Evolutionary conservation across 2,888 invertebrate species (phyloP).

Genomic region (Andrena haemorrhoa): DNA sequence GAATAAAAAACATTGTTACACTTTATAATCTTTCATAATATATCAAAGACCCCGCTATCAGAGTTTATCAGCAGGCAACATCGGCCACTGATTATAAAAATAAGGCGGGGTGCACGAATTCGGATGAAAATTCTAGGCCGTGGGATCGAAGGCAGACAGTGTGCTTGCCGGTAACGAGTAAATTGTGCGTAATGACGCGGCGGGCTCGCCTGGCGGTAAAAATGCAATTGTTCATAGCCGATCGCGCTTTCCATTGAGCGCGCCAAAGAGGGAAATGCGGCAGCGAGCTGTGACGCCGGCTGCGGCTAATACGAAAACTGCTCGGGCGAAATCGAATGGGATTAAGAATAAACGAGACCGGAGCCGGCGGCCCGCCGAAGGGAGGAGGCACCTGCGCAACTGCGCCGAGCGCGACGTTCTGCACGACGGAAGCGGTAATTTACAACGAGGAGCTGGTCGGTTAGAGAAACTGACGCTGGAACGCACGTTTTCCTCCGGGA

Average conservation of each 20-base stretch:
- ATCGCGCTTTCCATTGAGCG: constrained; percentile 29
- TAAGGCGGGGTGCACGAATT: too few relatives aligned
- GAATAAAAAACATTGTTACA: too few relatives aligned
- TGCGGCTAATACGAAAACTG: background rate
- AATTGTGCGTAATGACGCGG: background rate
- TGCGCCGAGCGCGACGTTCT: background rate
- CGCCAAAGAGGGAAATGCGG: constrained; percentile 15
- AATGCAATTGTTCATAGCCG: constrained; percentile 29
- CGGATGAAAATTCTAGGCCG: too few relatives aligned
- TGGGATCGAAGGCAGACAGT: too few relatives aligned
- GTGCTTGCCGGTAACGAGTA: background rate
- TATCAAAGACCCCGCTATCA: too few relatives aligned
- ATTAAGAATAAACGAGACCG: too few relatives aligned
- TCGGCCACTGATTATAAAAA: too few relatives aligned
- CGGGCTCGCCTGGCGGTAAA: background rate
- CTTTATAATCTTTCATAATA: too few relatives aligned
- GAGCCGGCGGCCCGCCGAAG: too few relatives aligned
- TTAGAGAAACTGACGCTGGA: background rate
- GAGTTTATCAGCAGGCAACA: too few relatives aligned
- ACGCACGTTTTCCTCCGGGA: too few relatives aligned
- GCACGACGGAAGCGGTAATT: constrained; percentile 16
- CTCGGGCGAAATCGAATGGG: background rate
- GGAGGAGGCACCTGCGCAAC: too few relatives aligned
- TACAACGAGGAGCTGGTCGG: background rate
- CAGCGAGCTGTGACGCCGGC: constrained; percentile 6